Base-by-base conservation (phyloP, 2,113 vertebrate species). In the Oncorhynchus masou region DNA sequence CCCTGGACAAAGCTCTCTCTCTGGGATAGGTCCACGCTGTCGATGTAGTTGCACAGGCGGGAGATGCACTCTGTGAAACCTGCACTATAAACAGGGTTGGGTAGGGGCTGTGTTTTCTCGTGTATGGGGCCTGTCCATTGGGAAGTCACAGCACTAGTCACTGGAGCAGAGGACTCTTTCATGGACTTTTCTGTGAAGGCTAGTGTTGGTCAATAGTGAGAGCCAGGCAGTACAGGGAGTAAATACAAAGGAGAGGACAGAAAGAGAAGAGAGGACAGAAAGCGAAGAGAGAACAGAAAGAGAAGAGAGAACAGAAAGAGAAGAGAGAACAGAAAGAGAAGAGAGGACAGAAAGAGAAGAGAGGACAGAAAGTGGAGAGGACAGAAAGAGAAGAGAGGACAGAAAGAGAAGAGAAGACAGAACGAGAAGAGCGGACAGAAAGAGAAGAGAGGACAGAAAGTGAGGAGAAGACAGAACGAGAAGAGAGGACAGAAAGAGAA, bases 51-150 rank as follows among this genome's bases (percentile, higher is more conserved):
- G 27, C 70, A 29, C 75, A 86, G 74, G 1, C 78, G 81, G 16
- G 81, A 82, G 22, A 83, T 54, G 60, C 83, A 85, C 66, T 86
- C 84, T 39, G 64, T 73, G 73, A 85, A 86, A 3, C 86, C 86
- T 1, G 83, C 87, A 2, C 68, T 80, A 80, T 86, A 88, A 69
- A 85, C 54, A 1, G 78, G 65, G 65, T 49, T 79, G 59, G 11
- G 51, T 24, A 68, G 76, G 25, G 74, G 27, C 1, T 31, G 77
- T 5, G n/a, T 62, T n/a, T 68, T 76, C 62, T 57, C 13, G 0
- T 31, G 39, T 67, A 54, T 62, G 31, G 60, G 48, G 9, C 79
- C 75, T 70, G 49, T 76, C 34, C 9, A 16, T 19, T 25, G 68
- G 3, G 71, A 22, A 4, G 39, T 29, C 13, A 60, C 65, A 2